phyloP scores from a whole-genome alignment of 2,113 vertebrate genomes.

The Amia ocellicauda region DNA sequence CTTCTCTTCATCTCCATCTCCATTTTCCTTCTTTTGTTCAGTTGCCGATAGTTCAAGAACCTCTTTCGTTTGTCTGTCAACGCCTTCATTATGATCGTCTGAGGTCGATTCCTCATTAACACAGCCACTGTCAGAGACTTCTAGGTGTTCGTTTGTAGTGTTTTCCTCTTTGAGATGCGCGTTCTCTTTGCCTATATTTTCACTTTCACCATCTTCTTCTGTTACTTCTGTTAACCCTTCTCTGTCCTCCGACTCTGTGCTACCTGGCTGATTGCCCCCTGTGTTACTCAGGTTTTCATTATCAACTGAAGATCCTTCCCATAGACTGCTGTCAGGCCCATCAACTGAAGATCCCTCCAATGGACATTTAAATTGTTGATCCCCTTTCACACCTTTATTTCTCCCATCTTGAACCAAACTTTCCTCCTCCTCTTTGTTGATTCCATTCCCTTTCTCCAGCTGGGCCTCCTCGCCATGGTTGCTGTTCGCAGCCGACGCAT shows the following conservation, averaged over 20 bases:
- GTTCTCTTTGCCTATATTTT: slow-evolving; percentile 16
- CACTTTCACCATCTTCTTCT: slow-evolving; percentile 13
- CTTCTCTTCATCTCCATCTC: too few relatives aligned
- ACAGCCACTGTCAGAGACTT: too few relatives aligned
- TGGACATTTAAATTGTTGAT: slow-evolving; percentile 29
- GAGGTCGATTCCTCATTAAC: too few relatives aligned
- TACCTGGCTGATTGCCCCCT: slow-evolving; percentile 49
- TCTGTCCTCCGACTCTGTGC: slow-evolving; percentile 18
- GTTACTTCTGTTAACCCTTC: slow-evolving; percentile 21
- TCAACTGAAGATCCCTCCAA: slow-evolving; percentile 32
- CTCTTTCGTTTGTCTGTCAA: too few relatives aligned
- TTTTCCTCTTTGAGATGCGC: too few relatives aligned
- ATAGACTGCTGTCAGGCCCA: slow-evolving; percentile 34
- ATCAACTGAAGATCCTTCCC: slow-evolving; percentile 17
- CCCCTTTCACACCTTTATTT: slow-evolving; percentile 29
- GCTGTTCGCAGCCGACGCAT: slow-evolving; percentile 8
- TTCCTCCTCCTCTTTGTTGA: slow-evolving; percentile 35
- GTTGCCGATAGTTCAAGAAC: too few relatives aligned
- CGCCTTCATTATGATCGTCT: too few relatives aligned
- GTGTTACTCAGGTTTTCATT: slow-evolving; percentile 25
- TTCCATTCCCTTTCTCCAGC: slow-evolving; percentile 39
- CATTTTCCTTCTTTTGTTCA: too few relatives aligned
- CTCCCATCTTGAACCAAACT: slow-evolving; percentile 42
- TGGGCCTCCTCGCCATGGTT: slow-evolving; percentile 15
- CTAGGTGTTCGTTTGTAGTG: too few relatives aligned